Percentiles rank a stretch among this genome's conserved stretches.
Evolutionary conservation across 92 coral and sea anemone genomes (phyloP).

Genomic region (Montipora capitata): DNA sequence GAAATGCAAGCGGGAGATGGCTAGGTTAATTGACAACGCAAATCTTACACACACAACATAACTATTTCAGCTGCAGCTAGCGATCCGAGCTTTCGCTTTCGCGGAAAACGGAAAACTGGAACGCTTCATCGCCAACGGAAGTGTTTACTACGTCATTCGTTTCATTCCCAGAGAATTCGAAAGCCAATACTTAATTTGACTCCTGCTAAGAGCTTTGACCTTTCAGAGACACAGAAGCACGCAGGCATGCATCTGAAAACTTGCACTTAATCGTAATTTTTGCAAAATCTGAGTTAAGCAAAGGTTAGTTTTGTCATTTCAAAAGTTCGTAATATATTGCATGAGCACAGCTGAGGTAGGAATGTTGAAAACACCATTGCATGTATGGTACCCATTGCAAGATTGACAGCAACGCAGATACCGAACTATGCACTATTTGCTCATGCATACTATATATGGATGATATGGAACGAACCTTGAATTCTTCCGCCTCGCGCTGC

Average conservation of each 20-base stretch:
- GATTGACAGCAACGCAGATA: slow-evolving; percentile 11
- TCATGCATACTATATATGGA: slow-evolving; percentile 19
- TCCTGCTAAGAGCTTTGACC: slow-evolving; percentile 44
- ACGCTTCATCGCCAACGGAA: slow-evolving; percentile 36
- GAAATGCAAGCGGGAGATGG: slow-evolving; percentile 33
- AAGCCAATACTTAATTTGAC: slow-evolving; percentile 53
- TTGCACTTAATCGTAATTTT: background rate
- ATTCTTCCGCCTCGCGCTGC: slow-evolving; percentile 47
- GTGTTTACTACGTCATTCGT: slow-evolving; percentile 41
- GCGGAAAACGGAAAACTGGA: background rate
- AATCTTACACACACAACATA: background rate
- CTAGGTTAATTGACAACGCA: background rate
- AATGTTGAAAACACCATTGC: background rate
- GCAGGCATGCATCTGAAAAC: slow-evolving; percentile 29
- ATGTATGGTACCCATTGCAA: slow-evolving; percentile 8
- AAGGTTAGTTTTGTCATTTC: background rate
- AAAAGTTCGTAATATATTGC: background rate
- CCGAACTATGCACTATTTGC: slow-evolving; percentile 20
- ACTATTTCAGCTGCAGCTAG: slow-evolving; percentile 29
- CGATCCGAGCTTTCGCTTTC: slow-evolving; percentile 46
- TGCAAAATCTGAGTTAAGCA: slow-evolving; percentile 13
- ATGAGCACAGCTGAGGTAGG: background rate
- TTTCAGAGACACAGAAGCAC: background rate
- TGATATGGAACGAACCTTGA: slow-evolving; percentile 1
- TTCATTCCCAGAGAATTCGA: slow-evolving; percentile 49